Conservation (phyloP, 2,113 vertebrate genomes). For the Chloroceryle aenea region DNA sequence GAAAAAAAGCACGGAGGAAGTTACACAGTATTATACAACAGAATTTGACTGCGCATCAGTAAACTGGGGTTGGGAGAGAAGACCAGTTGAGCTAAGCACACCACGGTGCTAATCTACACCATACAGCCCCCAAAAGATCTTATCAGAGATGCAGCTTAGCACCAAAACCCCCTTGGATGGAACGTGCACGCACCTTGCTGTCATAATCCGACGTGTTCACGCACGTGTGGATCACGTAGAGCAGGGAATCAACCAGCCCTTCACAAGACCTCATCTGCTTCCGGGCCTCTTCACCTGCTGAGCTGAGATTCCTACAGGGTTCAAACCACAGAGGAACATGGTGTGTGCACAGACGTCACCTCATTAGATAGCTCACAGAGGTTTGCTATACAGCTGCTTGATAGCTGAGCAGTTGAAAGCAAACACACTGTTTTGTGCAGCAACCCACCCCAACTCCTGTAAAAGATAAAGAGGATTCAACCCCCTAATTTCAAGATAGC, state of each 20-base stretch:
- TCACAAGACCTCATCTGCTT: conserved; percentile 96
- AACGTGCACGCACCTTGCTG: conserved; percentile 87
- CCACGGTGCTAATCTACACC: not conserved
- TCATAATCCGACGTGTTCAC: conserved; percentile 97
- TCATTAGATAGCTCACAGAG: not conserved
- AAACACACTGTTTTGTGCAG: not conserved
- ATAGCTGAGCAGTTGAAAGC: not conserved
- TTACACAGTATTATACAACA: not conserved
- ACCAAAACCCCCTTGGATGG: fast-evolving
- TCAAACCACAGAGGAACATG: not conserved
- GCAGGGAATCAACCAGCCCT: conserved; percentile 92
- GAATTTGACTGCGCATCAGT: not conserved
- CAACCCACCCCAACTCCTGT: not conserved
- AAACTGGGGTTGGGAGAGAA: fast-evolving
- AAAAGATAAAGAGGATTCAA: not conserved
- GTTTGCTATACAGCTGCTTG: not conserved
- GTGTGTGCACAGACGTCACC: not conserved
- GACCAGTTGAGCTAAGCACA: not conserved
- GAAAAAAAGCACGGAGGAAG: not conserved
- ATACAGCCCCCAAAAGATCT: not conserved
- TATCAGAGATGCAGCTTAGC: not conserved
- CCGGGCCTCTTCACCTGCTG: conserved; percentile 93
- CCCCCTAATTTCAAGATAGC: not conserved
- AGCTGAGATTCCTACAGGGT: conserved; percentile 90
- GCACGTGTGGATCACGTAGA: conserved; percentile 97